phyloP scores from a whole-genome alignment of 2,113 vertebrate genomes.

The Craseonycteris thonglongyai region DNA sequence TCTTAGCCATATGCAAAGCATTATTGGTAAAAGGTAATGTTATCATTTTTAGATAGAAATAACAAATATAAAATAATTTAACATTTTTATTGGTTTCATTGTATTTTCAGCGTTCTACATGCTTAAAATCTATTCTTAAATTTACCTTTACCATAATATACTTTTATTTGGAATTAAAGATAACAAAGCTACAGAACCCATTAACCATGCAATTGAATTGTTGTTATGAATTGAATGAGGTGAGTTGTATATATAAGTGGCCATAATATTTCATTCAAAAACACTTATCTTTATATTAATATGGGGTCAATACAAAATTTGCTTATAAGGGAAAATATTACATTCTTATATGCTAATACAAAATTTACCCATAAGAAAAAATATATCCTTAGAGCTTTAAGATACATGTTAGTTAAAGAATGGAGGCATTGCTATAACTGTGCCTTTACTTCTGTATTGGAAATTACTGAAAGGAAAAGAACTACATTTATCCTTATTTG shows the following conservation, averaged over 20 bases:
- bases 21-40: neutral
- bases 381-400: neutral
- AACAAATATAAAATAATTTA: neutral
- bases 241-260: neutral
- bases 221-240: neutral
- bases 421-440: neutral
- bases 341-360: neutral
- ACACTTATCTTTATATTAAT: neutral
- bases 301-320: neutral
- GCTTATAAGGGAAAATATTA: neutral
- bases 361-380: neutral
- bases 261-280: neutral
- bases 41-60: neutral
- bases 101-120: neutral
- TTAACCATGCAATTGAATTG: neutral
- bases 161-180: conserved; percentile 8
- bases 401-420: neutral
- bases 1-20: neutral
- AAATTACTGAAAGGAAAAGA: neutral
- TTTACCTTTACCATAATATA: neutral
- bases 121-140: neutral
- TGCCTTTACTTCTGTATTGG: neutral
- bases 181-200: neutral
- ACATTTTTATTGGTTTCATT: neutral
- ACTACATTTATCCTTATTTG: neutral